Percentiles rank a stretch among this genome's conserved stretches.
These are phyloP conservation scores for Drosophila guanche DNA, from an alignment of 1,140 invertebrate genomes.

Conservation along the genomic window DNA sequence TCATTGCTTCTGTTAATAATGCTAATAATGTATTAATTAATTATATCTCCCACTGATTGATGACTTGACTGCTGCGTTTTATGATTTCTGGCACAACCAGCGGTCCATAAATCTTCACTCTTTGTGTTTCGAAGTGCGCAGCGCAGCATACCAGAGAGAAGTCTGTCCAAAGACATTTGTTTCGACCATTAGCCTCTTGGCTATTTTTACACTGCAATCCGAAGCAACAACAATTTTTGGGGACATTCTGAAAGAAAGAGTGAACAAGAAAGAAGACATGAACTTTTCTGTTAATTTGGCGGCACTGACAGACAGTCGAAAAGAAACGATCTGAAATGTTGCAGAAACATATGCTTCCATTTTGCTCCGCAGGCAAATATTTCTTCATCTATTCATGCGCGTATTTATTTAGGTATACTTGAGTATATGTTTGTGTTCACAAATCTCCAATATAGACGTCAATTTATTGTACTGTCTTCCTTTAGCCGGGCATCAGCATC, in stretches of 20 bases:
- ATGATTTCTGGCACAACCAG: constrained; percentile 32
- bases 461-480: constrained; percentile 39
- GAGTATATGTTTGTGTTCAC: constrained; percentile 16
- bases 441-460: constrained; percentile 46
- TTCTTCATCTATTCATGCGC: constrained; percentile 14
- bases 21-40: constrained; percentile 54
- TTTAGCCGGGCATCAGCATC: constrained; percentile 24
- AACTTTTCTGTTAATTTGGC: constrained; percentile 62
- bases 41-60: constrained; percentile 54
- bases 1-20: constrained; percentile 6
- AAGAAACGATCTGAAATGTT: constrained; percentile 30
- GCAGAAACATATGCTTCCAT: constrained; percentile 23
- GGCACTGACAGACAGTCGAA: constrained; percentile 64
- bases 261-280: constrained; percentile 4
- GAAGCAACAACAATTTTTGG: background rate
- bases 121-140: constrained; percentile 41
- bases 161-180: constrained; percentile 43
- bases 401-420: constrained; percentile 7
- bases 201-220: constrained; percentile 61
- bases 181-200: constrained; percentile 52
- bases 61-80: constrained; percentile 41
- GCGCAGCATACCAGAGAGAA: background rate
- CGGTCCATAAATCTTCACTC: constrained; percentile 63
- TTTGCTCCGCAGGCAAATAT: constrained; percentile 16
- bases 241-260: constrained; percentile 19